phyloP scores from a whole-genome alignment of 2,113 vertebrate genomes.

The Sapajus apella region DNA sequence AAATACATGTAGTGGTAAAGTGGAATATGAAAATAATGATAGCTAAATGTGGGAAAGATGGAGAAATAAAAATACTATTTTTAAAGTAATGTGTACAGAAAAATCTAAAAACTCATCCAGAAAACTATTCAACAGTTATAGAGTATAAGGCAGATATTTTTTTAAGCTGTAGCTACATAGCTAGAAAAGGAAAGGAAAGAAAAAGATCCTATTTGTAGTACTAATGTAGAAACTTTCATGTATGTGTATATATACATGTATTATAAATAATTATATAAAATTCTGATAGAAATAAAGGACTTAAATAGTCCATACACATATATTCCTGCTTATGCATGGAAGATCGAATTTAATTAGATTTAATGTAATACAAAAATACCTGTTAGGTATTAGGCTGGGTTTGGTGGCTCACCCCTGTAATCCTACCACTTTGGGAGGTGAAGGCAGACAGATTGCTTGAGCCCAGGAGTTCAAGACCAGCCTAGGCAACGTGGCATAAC shows the following conservation, averaged over 20 bases:
- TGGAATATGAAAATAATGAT: background rate
- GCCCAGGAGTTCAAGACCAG: too few relatives aligned
- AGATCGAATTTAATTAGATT: background rate
- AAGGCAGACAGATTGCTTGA: too few relatives aligned
- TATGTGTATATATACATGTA: background rate
- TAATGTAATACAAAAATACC: background rate
- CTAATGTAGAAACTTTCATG: background rate
- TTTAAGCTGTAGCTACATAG: background rate
- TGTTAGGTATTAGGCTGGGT: background rate
- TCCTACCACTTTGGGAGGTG: too few relatives aligned
- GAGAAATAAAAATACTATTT: background rate
- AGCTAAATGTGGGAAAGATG: background rate
- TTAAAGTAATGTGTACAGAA: background rate
- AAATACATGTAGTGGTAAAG: background rate
- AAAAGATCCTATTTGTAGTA: background rate
- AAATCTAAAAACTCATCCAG: background rate
- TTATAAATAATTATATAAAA: constrained; percentile 36
- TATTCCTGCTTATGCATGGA: background rate
- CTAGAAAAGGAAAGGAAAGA: background rate
- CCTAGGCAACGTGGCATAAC: too few relatives aligned
- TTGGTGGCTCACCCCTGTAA: too few relatives aligned
- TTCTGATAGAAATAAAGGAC: background rate
- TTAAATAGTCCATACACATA: background rate
- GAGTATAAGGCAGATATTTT: background rate
- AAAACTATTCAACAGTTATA: background rate